These are phyloP conservation scores for Bujurquina vittata DNA, from an alignment of 2,113 vertebrate species.

Conservation along the genomic window DNA sequence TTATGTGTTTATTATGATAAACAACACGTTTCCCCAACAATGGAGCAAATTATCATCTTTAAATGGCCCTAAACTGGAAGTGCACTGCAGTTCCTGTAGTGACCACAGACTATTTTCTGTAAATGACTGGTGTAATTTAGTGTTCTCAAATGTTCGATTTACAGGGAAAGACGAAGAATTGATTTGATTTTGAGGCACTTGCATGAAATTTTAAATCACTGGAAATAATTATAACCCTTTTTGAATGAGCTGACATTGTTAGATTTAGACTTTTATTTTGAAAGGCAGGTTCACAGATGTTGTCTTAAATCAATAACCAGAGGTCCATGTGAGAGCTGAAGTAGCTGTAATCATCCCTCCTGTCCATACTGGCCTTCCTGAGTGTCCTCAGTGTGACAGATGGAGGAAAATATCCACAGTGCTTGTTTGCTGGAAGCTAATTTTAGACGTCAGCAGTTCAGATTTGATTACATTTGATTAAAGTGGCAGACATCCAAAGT, in stretches of 20 bases:
- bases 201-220: no score
- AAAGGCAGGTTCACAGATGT: neutral
- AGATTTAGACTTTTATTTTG: neutral
- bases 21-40: neutral
- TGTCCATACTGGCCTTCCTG: neutral
- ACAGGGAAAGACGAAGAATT: no score
- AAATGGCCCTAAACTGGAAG: neutral
- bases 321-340: neutral
- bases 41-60: neutral
- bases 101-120: no score
- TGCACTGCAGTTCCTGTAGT: no score
- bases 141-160: no score
- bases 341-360: neutral
- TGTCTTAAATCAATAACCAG: neutral
- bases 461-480: neutral
- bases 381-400: neutral
- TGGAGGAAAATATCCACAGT: neutral
- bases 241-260: neutral
- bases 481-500: neutral
- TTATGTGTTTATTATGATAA: neutral
- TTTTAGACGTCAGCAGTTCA: neutral
- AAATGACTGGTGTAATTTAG: no score
- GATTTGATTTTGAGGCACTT: no score
- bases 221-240: neutral
- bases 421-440: neutral